Evolutionary conservation across 2,888 invertebrate species (phyloP), one percentile per base, ranked within the genome.

Genomic region (Meloe dianella): DNA sequence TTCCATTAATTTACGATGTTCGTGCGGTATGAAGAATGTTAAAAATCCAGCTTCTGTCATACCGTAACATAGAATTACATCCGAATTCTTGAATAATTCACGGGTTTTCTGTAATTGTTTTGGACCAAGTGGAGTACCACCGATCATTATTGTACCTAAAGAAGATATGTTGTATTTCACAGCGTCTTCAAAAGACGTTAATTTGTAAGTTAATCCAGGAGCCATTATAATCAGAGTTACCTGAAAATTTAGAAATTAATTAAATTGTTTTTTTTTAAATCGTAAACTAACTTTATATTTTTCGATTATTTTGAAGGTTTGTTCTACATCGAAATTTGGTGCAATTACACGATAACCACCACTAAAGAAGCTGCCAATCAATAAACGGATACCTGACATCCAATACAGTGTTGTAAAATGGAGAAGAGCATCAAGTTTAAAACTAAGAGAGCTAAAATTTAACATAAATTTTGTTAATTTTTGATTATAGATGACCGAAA

Each of bases 11-110:
- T 64, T 61, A 17, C 12, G 7, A 20, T 61, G 59, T 32, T 60
- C 14, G 6, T 41, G 51, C 24, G 59, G 60, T 57, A 67, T 35
- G 57, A 73, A 75, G 17, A 63, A 27, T 10, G 73, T 71, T 8
- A 72, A 79, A 0, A 82, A 1, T 1, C 80, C 76, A 1, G 82
- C 57, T 73, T 85, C 85, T 32, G 82, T 84, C 80, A 85, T 82
- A 1, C 85, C 86, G 61, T 80, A 85, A 0, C 71, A 72, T 54
- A 82, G 79, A 0, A 73, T 27, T 0, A 84, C 79, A 41, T 81
- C 78, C 0, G 83, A 80, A 9, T 76, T 68, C 32, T 84, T 83
- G 5, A 81, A 71, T n/a, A 82, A 30, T 47, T 66, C 61, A 58
- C 75, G 64, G 1, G 76, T 56, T 60, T 71, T 72, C 41, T 67